Conservation (phyloP, 2,797 vertebrate genomes). For the Neosalanx taihuensis region DNA sequence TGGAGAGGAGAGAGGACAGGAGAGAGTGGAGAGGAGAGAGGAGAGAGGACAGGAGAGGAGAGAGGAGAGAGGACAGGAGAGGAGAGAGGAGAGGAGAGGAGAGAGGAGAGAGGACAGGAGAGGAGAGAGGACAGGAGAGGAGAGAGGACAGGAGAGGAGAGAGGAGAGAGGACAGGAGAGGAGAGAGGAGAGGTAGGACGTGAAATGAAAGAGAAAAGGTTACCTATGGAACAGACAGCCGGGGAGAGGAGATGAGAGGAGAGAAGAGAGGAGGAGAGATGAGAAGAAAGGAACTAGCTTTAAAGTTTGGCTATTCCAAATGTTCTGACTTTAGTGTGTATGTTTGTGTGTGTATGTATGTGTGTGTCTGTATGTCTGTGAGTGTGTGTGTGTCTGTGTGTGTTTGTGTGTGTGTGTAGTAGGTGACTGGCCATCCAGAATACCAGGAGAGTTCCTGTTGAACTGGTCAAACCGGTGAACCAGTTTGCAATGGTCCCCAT, state of each 20-base stretch:
- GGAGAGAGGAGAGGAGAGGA: slow-evolving; percentile 30
- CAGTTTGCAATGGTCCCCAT: no score
- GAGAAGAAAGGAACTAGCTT: slow-evolving; percentile 58
- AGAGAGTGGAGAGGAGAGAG: no score
- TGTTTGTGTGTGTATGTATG: slow-evolving; percentile 21
- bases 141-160: slow-evolving; percentile 9
- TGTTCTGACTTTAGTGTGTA: slow-evolving; percentile 36
- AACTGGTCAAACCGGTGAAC: no score
- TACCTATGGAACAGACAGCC: slow-evolving; percentile 74
- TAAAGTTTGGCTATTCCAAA: background rate
- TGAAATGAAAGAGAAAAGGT: slow-evolving; percentile 72
- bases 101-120: no score
- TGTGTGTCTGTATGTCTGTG: slow-evolving; percentile 27
- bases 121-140: slow-evolving; percentile 15
- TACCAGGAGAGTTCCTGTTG: no score
- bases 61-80: no score
- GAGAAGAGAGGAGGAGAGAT: slow-evolving; percentile 59
- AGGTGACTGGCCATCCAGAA: background rate
- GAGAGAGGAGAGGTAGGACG: slow-evolving; percentile 45
- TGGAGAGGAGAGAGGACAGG: slow-evolving; percentile 40
- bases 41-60: no score
- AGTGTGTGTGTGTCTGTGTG: slow-evolving; percentile 19
- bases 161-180: slow-evolving; percentile 20
- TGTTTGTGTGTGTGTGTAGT: slow-evolving; percentile 1
- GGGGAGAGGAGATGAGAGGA: slow-evolving; percentile 29